Base-by-base conservation (phyloP, 2,888 invertebrate genomes). In the Psylliodes chrysocephalus region DNA sequence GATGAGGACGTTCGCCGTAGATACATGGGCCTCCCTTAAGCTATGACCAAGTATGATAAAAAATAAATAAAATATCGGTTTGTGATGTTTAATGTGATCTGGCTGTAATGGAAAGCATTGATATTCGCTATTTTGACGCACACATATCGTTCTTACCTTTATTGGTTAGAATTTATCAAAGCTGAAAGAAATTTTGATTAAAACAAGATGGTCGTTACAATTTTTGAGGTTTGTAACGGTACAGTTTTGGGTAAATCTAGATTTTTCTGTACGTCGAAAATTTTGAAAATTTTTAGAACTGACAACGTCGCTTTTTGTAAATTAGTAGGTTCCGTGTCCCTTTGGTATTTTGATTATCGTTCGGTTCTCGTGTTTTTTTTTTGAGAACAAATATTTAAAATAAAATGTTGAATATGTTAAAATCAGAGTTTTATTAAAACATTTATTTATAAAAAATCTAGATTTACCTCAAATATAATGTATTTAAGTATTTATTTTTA, bases 11-110 rank as follows among this genome's bases (percentile, higher is more conserved):
- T 44, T 47, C 12, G 30, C 54, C 38, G 42, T 35, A 68, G 67
- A 72, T 70, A 76, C 74, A 77, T 76, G 77, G 75, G 76, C 76
- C 76, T 77, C 75, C 75, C 69, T 59, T 51, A 65, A 57, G 69
- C 63, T 60, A 60, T 55, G 64, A 66, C 35, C 38, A 56, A 67
- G 68, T 40, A 55, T 40, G 55, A 35, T 55, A 53, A 59, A 67
- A 61, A 68, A 59, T 51, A 55, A 70, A 63, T 15, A 59, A 64
- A 30, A 63, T 33, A 38, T 17, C 53, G 46, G 56, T 49, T 47
- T 46, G 59, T 60, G 62, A 62, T 66, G 61, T 49, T 56, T 63
- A 63, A 63, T 44, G 17, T 15, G 12, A 67, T 22, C 52, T 67
- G 59, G 67, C 68, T 67, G 67, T 51, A 65, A 63, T 60, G 12